Percentiles rank a stretch among this genome's conserved stretches.
phyloP scores from a whole-genome alignment of 2,888 invertebrate species.

The Luffia ferchaultella region DNA sequence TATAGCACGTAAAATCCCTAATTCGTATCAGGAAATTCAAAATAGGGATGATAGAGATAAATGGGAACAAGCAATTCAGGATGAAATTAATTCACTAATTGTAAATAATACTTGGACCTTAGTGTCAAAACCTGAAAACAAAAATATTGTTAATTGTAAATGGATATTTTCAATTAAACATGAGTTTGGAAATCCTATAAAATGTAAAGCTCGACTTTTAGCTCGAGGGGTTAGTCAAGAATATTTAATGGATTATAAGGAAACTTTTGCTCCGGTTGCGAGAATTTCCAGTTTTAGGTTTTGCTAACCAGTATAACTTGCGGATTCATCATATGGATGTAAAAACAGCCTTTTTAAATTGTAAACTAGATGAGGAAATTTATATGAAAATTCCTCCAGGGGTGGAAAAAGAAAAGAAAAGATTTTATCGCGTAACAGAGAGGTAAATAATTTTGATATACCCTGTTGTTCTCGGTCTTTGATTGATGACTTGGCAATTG shows the following conservation, averaged over 20 bases:
- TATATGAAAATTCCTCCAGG: no score
- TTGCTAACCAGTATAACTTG: slow-evolving; percentile 19
- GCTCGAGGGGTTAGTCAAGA: slow-evolving; percentile 23
- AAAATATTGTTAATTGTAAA: slow-evolving; percentile 18
- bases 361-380: slow-evolving; percentile 17
- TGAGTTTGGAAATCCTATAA: slow-evolving; percentile 15
- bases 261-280: slow-evolving; percentile 23
- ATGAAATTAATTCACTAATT: slow-evolving; percentile 17
- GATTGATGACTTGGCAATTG: no score
- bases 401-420: no score
- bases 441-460: no score
- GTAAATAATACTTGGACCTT: slow-evolving; percentile 19
- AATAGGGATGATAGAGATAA: slow-evolving; percentile 11
- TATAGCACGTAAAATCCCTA: slow-evolving; percentile 10
- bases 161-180: slow-evolving; percentile 19
- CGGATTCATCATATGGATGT: slow-evolving; percentile 17
- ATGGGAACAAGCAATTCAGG: slow-evolving; percentile 14
- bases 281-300: slow-evolving; percentile 18
- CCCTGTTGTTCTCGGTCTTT: no score
- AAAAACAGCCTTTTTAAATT: slow-evolving; percentile 19
- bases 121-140: slow-evolving; percentile 16
- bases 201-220: slow-evolving; percentile 21
- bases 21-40: slow-evolving; percentile 13
- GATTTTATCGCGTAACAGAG: no score
- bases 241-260: slow-evolving; percentile 18